phyloP scores from a whole-genome alignment of 2,797 vertebrate species.

The Tapirus indicus region DNA sequence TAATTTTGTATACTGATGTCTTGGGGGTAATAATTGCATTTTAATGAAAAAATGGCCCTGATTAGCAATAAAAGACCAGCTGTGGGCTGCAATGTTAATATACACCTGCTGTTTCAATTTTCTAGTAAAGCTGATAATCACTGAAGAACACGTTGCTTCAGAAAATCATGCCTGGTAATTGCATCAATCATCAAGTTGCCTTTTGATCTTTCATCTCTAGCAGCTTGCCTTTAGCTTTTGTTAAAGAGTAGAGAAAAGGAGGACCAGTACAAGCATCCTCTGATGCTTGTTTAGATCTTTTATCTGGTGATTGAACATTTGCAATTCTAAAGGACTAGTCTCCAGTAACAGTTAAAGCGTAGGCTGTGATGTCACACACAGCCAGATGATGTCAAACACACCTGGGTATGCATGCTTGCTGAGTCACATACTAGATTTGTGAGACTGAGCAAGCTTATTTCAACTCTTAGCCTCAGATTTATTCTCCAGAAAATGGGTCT shows the following conservation, averaged over 20 bases:
- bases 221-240: not conserved
- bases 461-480: not conserved
- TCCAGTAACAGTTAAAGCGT: not conserved
- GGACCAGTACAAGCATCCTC: not conserved
- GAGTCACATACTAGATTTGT: not conserved
- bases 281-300: not conserved
- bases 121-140: conserved; percentile 67
- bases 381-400: not conserved
- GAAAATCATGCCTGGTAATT: not conserved
- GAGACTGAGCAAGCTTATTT: not conserved
- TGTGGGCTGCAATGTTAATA: conserved; percentile 64
- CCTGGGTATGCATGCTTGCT: not conserved
- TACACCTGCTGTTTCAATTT: conserved; percentile 68
- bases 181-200: not conserved
- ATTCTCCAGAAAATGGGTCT: not conserved
- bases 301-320: not conserved
- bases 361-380: not conserved
- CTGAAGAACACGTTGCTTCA: conserved; percentile 27
- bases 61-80: not conserved
- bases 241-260: not conserved
- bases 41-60: conserved; percentile 51
- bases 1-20: conserved; percentile 43
- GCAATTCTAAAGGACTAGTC: not conserved
- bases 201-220: not conserved
- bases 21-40: conserved; percentile 60